These are phyloP conservation scores for Crocidura indochinensis DNA, from an alignment of 2,797 vertebrate species.

Conservation along the genomic window DNA sequence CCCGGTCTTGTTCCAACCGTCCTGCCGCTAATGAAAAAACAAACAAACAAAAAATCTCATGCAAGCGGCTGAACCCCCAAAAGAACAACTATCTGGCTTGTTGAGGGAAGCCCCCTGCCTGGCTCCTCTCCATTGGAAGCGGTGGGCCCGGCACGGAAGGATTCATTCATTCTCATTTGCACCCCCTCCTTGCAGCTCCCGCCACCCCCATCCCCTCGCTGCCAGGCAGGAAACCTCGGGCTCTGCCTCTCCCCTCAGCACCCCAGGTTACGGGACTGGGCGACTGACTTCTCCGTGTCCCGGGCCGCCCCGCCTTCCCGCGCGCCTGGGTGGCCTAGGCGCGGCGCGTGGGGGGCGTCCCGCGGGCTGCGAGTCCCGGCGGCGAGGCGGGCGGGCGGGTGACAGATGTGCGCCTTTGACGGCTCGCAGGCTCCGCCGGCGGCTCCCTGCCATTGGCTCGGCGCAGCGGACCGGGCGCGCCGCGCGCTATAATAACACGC, in stretches of 20 bases:
- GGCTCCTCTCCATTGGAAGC: constrained; percentile 53
- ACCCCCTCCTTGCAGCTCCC: not conserved
- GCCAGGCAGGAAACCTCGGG: constrained; percentile 18
- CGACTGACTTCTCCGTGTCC: too few relatives aligned
- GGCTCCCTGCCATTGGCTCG: constrained; percentile 92
- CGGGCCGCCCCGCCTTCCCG: constrained; percentile 38
- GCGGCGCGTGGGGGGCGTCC: not conserved
- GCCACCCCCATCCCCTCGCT: not conserved
- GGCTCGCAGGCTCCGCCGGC: constrained; percentile 89
- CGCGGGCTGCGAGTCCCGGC: constrained; percentile 33
- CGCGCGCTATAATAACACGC: constrained; percentile 91
- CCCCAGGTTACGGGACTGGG: too few relatives aligned
- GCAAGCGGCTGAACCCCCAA: constrained; percentile 34
- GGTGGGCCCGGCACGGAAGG: constrained; percentile 47
- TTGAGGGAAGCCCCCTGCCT: constrained; percentile 52
- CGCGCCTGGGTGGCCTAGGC: constrained; percentile 61
- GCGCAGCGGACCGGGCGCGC: constrained; percentile 90
- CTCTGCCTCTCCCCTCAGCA: not conserved
- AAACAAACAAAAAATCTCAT: constrained; percentile 36
- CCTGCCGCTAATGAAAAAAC: constrained; percentile 6
- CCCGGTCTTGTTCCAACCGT: not conserved
- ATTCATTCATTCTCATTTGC: constrained; percentile 65
- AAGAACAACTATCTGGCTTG: not conserved
- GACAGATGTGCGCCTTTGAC: constrained; percentile 91
- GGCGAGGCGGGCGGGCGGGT: constrained; percentile 85